phyloP scores from a whole-genome alignment of 2,888 invertebrate genomes.

The Lissonota sp. region DNA sequence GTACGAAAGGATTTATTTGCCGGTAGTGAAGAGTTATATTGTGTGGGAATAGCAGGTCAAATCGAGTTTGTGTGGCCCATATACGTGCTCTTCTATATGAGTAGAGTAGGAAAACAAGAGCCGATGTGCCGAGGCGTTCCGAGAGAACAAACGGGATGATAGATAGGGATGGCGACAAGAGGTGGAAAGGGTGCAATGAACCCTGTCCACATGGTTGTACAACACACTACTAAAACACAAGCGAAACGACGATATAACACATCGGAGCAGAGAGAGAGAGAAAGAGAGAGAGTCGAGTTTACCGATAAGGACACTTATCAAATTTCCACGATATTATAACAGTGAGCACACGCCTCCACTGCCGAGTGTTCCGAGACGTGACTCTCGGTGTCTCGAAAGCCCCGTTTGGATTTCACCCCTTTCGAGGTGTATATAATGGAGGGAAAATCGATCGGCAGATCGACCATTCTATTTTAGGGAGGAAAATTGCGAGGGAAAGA shows the following conservation, averaged over 20 bases:
- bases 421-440: conserved; percentile 4
- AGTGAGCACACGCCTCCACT: background rate
- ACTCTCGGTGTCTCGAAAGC: background rate
- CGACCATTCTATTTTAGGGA: background rate
- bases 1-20: no score
- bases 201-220: background rate
- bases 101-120: conserved; percentile 32
- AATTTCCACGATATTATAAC: conserved; percentile 43
- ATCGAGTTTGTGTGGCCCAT: no score
- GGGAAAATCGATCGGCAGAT: conserved; percentile 32
- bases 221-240: conserved; percentile 22
- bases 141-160: conserved; percentile 25
- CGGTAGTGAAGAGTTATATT: no score
- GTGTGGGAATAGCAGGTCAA: no score
- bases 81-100: background rate
- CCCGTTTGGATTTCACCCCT: conserved; percentile 15
- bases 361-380: conserved; percentile 14
- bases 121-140: background rate
- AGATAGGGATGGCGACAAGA: conserved; percentile 22
- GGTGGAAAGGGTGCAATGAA: conserved; percentile 25
- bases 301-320: conserved; percentile 42
- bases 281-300: no score
- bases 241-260: conserved; percentile 7
- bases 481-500: conserved; percentile 11
- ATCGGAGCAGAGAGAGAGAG: no score